Evolutionary conservation across 1,140 invertebrate species (phyloP), one percentile per base, ranked within the genome.

Genomic region (Ceratosolen solmsi): DNA sequence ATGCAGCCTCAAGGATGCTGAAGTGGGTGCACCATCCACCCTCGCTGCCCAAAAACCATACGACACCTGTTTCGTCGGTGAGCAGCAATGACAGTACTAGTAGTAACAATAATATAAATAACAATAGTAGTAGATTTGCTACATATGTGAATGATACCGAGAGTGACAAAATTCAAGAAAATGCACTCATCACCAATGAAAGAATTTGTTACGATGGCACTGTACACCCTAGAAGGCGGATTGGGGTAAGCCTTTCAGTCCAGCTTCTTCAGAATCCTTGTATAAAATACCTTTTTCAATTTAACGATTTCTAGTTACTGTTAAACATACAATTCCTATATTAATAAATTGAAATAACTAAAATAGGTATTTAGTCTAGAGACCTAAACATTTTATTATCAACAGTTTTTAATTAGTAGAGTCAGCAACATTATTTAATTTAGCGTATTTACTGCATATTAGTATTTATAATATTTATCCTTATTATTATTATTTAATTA

Each of bases 21-120:
- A 92, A 92, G 90, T 92, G 90, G 90, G 90, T 91, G 73, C 90
- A 90, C 80, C 89, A 91, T 60, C 80, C 76, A 30, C 46, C 33
- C 38, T 86, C 87, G 80, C 72, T 87, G 79, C 84, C 86, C 41
- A 90, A 89, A 84, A 87, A 88, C 86, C 87, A 87, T 73, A 82
- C 54, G 51, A 38, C 65, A 11, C 13, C 73, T 11, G 36, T 25
- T 5, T 15, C 60, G n/a, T 75, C 65, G 0, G 11, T 27, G 0
- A 51, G n/a, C 38, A 60, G 4, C 36, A 30, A n/a, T n/a, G 27
- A 30, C 2, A 54, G 65, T 41, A 63, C 27, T 25, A 13, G 58
- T 17, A 27, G 49, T 5, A 70, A 33, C 25, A 58, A 27, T 36
- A 38, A 33, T 17, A 51, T 13, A n/a, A 22, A 8, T 36, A 27